Conservation (phyloP, 2,113 vertebrate species). For the Xiphophorus couchianus region DNA sequence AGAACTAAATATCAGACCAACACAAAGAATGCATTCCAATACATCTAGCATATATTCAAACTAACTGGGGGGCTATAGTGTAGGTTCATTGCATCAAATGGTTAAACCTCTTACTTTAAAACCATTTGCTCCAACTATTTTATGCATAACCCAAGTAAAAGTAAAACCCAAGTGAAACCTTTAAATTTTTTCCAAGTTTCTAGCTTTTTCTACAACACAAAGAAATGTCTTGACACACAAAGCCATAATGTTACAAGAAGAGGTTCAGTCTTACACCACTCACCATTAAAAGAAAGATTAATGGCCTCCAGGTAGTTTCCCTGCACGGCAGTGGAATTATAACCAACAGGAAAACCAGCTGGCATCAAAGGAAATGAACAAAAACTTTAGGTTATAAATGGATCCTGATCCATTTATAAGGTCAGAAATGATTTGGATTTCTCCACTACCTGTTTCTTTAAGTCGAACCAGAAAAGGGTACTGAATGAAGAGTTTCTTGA, state of each 20-base stretch:
- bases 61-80: too few species aligned
- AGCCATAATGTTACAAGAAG: neutral
- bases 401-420: neutral
- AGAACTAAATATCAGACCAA: too few species aligned
- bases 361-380: conserved; percentile 18
- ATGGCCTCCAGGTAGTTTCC: conserved; percentile 99
- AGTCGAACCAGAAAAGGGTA: conserved; percentile 94
- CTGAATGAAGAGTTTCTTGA: conserved; percentile 98
- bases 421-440: accelerated
- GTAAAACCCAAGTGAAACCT: too few species aligned
- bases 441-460: conserved; percentile 87
- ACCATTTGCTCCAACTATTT: too few species aligned
- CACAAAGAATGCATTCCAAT: too few species aligned
- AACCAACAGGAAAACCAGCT: conserved; percentile 93
- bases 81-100: too few species aligned
- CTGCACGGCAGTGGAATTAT: conserved; percentile 94
- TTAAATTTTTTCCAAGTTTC: neutral
- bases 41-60: too few species aligned
- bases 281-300: conserved; percentile 98
- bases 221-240: neutral
- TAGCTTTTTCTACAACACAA: too few species aligned
- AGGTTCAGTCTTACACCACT: neutral
- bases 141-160: too few species aligned
- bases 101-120: too few species aligned
- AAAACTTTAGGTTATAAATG: neutral